Evolutionary conservation across 2,113 vertebrate species (phyloP), one percentile per base, ranked within the genome.

Genomic region (Chitala chitala): DNA sequence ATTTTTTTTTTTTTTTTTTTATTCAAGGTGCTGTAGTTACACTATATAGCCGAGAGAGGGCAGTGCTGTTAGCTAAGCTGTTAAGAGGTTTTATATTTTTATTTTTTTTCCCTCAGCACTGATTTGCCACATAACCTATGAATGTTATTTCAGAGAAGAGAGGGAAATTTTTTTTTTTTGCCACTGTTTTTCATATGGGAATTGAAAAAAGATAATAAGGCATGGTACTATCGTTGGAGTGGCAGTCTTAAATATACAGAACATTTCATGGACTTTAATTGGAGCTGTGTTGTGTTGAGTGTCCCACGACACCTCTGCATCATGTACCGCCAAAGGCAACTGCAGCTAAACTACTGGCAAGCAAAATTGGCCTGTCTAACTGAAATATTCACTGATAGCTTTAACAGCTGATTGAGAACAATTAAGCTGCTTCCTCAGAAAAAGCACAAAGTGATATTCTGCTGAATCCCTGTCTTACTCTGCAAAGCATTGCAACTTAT

Each of bases 11-110:
- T 63, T 13, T 33, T 63, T 33, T 20, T 36, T 6, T 38, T 63
- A 31, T 63, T 33, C 77, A 81, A 78, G 80, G 81, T 80, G 79
- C 31, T 86, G 87, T 79, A 86, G 82, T 86, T 80, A 15, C 84
- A n/a, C 9, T 22, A 26, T 50, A 31, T 20, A 3, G 44, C 89
- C 90, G 89, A 86, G 78, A 90, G 89, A 89, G 86, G 89, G 82
- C 90, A 88, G 79, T 84, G 51, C 64, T 69, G 73, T 24, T n/a
- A 75, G 40, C 73, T 10, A 40, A 68, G 64, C 64, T 78, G 84
- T 81, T 82, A 75, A 84, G 83, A 74, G 74, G 59, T 80, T 87
- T 80, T 63, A n/a, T 46, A 51, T 36, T 54, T 24, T 40, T 17
- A 38, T 36, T 63, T 6, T 63, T 9, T 13, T 1, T 13, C 22